Percentiles rank a stretch among this genome's conserved stretches.
phyloP scores from a whole-genome alignment of 2,888 invertebrate species.

The Trichopria drosophilae region DNA sequence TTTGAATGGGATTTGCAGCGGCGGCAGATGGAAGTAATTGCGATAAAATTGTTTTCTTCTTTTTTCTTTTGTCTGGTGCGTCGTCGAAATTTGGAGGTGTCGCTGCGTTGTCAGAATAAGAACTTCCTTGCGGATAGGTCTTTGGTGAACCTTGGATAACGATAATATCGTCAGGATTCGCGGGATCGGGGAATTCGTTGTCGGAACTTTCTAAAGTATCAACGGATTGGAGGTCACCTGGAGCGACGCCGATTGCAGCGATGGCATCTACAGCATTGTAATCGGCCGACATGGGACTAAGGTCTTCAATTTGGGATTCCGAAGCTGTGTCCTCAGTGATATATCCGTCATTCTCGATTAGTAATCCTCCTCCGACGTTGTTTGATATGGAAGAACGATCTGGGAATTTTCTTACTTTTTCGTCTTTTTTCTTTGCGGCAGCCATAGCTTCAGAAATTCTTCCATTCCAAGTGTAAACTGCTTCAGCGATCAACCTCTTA shows the following conservation, averaged over 20 bases:
- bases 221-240: constrained; percentile 20
- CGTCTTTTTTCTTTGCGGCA: constrained; percentile 53
- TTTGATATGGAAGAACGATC: constrained; percentile 39
- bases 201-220: constrained; percentile 48
- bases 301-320: constrained; percentile 54
- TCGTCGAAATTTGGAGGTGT: constrained; percentile 41
- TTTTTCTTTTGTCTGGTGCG: constrained; percentile 63
- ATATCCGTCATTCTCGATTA: constrained; percentile 49
- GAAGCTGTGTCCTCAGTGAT: constrained; percentile 54
- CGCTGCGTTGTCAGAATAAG: constrained; percentile 13
- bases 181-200: constrained; percentile 41
- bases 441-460: constrained; percentile 58
- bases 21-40: constrained; percentile 67
- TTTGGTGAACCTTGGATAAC: constrained; percentile 37
- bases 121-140: constrained; percentile 17
- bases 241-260: too few relatives aligned
- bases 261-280: constrained; percentile 54
- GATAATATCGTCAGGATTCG: constrained; percentile 49
- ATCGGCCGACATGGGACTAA: constrained; percentile 54
- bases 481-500: constrained; percentile 70
- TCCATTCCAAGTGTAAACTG: constrained; percentile 72
- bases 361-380: constrained; percentile 30
- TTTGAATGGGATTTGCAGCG: constrained; percentile 58
- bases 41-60: constrained; percentile 69
- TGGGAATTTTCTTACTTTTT: constrained; percentile 46